Base-by-base conservation (phyloP, 1,140 invertebrate species). In the Drosophila ohnishii region DNA sequence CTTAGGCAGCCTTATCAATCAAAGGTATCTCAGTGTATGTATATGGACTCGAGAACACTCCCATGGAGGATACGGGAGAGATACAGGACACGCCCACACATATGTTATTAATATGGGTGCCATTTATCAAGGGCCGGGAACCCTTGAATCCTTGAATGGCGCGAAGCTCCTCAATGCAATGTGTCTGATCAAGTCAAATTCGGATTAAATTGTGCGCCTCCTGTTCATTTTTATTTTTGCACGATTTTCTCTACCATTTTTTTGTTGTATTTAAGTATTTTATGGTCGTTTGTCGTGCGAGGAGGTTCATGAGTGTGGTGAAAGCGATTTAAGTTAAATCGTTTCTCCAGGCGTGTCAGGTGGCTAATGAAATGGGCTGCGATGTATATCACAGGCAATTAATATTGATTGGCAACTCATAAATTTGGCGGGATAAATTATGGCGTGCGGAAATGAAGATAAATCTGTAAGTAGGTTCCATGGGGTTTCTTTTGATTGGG, bases 1-100 rank as follows among this genome's bases (percentile, higher is more conserved):
- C 84, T 87, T 87, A 88, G 67, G 83, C 79, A 87, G 83, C 83
- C 83, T 78, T 87, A 87, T 87, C 84, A 87, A 87, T 87, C 84
- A 88, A 72, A 80, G 85, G 84, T 74, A 87, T 88, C 83, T 77
- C 63, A 55, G 11, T 5, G 28, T 51, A 51, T 51, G 48, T 44
- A 55, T 39, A 45, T 32, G 44, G 44, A 71, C 47, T 50, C 39
- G 44, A 53, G n/a, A 44, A 37, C 40, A 40, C 72, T 51, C 44
- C 45, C 47, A 75, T 22, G 7, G 45, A 34, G 19, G 51, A 55
- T 55, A 37, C 51, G 19, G 9, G 22, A 47, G 32, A 35, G 47
- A 67, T 66, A 79, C 51, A 53, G 55, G 39, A 75, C 59, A 60
- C 53, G 48, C 37, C 55, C 65, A 72, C 51, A 70, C 83, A 66